Base-by-base conservation (phyloP, 2,113 vertebrate genomes). In the Xiphophorus maculatus region DNA sequence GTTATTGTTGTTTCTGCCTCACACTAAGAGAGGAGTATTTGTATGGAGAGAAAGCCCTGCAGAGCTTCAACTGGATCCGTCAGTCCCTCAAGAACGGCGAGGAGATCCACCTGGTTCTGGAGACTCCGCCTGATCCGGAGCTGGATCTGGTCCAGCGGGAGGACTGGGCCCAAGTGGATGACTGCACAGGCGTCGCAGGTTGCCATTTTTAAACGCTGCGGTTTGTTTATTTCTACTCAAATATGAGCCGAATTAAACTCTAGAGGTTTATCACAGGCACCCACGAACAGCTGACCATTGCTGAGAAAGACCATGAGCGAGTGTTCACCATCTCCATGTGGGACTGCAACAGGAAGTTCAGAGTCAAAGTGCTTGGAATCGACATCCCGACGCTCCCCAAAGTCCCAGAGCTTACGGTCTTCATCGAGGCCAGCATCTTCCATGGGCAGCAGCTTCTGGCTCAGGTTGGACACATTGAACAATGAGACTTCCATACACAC, bases 321-420 rank as follows among this genome's bases (percentile, higher is more conserved):
- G 96, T 99, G 40, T 98, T 99, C 85, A 99, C 97, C n/a, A 95
- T 99, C 89, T 99, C 98, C 6, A 92, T 99, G 87, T 99, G 98
- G 98, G 98, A 99, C 89, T 99, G 98, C 66, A 96, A 97, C 84
- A 94, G 97, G 73, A 99, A 96, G 84, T 98, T 99, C 84, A 94
- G 98, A 60, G 95, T 99, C 71, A 99, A 99, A 90, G 94, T 99
- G 77, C 89, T 97, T 83, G 98, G 97, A 9, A 97, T 99, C 0
- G 98, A 99, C 87, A 97, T 99, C 66, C 98, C 98, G 0, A 84
- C 95, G 17, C 91, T 99, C 62, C 97, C 97, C 6, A 96, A 96
- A 76, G 96, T 96, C 80, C 92, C 96, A 0, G 98, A 99, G 65
- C 94, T 97, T 25, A 96, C 95, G 0, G 96, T 98, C 11, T 99